These are phyloP conservation scores for Hyla sarda DNA, from an alignment of 2,113 vertebrate species.

Conservation along the genomic window DNA sequence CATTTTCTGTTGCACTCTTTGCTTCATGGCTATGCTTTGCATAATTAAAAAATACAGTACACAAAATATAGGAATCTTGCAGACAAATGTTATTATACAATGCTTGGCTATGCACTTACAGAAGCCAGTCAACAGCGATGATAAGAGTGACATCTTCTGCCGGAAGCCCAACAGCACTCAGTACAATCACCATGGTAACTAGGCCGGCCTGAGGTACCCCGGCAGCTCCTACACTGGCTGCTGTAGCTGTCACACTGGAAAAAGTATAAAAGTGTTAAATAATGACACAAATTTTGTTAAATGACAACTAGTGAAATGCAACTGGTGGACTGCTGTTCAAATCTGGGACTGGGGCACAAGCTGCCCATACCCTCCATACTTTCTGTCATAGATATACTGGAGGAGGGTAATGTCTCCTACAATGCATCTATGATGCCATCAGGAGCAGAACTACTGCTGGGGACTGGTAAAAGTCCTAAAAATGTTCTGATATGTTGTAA, in stretches of 20 bases:
- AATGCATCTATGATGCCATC: no score
- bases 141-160: constrained; percentile 94
- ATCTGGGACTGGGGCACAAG: no score
- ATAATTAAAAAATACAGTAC: not conserved
- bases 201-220: constrained; percentile 95
- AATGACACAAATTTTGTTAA: constrained; percentile 27
- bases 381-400: no score
- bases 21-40: not conserved
- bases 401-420: no score
- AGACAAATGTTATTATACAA: not conserved
- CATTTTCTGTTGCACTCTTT: not conserved
- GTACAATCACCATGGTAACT: constrained; percentile 98
- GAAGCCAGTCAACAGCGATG: constrained; percentile 96
- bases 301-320: no score
- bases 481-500: no score
- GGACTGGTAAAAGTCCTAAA: no score
- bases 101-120: constrained; percentile 78
- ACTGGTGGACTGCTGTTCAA: no score
- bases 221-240: constrained; percentile 95
- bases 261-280: constrained; percentile 63
- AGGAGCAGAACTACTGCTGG: no score
- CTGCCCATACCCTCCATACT: no score
- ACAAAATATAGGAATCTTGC: not conserved
- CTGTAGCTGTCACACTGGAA: constrained; percentile 90
- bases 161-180: constrained; percentile 92